Evolutionary conservation across 2,113 vertebrate species (phyloP), one percentile per base, ranked within the genome.

Genomic region (Abramis brama): DNA sequence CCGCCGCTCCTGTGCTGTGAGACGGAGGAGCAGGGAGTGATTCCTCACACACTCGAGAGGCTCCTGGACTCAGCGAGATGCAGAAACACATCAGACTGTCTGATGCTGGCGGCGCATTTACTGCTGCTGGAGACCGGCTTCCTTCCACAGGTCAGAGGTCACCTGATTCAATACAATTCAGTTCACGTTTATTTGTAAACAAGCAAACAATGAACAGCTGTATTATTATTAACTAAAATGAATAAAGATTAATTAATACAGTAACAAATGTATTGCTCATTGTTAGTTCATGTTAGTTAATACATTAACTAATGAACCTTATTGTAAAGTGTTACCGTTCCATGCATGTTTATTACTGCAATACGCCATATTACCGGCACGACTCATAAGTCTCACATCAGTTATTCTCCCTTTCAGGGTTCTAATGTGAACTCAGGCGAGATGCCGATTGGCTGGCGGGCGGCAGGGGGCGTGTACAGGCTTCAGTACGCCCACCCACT

Each of bases 91-190:
- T 92, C 78, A 0, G 98, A 99, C 87, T 96, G 97, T 88, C 86
- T 99, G 85, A 89, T 97, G 0, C 96, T 97, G 80, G 91, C 94
- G 0, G 85, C 93, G 0, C 95, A 99, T 85, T 95, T 97, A 47
- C 95, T 99, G 71, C 98, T 99, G 97, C 89, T 98, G 80, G 98
- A 99, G 89, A 95, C 97, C 0, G 98, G 98, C 30, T 99, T 98
- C 19, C 81, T 93, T 1, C 94, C 95, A 47, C 96, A 97, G 96
- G 97, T 98, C 79, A 92, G 93, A 10, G 9, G 0, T 76, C 43
- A 74, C n/a, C 6, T 43, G 43, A 43, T 43, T 43, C 43, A 43
- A 10, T 9, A 43, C 8, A 9, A 0, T 43, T 43, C 8, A 43
- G 9, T 9, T 9, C 43, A 43, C 2, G 43, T 43, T 10, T 43